Percentiles rank a stretch among this genome's conserved stretches.
phyloP scores from a whole-genome alignment of 2,113 vertebrate species.

The Rhineura floridana region DNA sequence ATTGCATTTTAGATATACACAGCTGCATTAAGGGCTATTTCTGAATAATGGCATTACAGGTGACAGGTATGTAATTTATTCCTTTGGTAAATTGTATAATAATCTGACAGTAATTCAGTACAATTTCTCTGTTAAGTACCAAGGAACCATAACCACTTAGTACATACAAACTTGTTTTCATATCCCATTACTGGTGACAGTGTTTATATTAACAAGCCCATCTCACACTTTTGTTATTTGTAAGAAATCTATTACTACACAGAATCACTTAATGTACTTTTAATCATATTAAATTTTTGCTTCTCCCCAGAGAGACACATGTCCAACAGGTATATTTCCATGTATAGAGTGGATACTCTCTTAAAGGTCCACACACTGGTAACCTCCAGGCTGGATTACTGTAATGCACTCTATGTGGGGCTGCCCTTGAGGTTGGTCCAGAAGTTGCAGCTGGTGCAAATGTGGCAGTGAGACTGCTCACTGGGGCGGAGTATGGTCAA shows the following conservation, averaged over 20 bases:
- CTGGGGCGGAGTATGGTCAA: no score
- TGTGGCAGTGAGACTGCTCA: no score
- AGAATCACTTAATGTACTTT: slow-evolving; percentile 9
- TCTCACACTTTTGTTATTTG: background rate
- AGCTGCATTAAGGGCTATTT: background rate
- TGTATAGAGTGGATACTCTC: background rate
- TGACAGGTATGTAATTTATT: background rate
- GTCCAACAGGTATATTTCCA: background rate
- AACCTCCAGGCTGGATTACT: no score
- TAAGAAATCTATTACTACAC: background rate
- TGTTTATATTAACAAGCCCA: background rate
- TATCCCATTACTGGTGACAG: slow-evolving; percentile 5
- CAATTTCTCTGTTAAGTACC: background rate
- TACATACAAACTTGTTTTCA: background rate
- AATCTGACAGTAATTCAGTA: background rate
- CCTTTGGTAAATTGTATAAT: slow-evolving; percentile 3
- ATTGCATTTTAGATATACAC: background rate
- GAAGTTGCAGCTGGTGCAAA: no score
- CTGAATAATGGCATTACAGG: background rate
- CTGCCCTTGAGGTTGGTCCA: no score
- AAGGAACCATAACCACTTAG: background rate
- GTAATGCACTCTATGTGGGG: no score
- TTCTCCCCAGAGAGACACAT: background rate
- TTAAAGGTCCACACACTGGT: background rate
- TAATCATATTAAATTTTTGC: background rate